Evolutionary conservation across 2,113 vertebrate species (phyloP).

Genomic region (Daubentonia madagascariensis): DNA sequence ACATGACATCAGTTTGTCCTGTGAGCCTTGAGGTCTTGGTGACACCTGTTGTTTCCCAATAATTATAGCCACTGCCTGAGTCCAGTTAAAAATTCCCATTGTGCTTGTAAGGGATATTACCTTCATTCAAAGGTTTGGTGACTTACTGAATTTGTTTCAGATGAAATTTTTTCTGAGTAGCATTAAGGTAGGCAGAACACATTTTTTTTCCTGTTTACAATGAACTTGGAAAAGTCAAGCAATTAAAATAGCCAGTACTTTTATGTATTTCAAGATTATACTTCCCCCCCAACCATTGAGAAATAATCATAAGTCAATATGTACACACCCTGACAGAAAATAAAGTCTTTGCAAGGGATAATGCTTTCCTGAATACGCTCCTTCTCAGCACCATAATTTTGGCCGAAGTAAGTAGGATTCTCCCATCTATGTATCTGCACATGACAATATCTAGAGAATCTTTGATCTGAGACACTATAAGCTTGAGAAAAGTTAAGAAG

Average conservation of each 20-base stretch:
- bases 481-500: neutral
- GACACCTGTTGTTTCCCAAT: neutral
- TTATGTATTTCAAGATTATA: slow-evolving; percentile 1
- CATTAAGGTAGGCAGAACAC: neutral
- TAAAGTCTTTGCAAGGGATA: neutral
- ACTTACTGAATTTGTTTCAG: neutral
- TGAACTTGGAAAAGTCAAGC: neutral
- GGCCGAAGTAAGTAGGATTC: neutral
- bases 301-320: neutral
- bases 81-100: neutral
- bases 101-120: neutral
- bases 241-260: neutral
- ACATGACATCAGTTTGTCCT: neutral
- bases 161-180: neutral
- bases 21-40: neutral
- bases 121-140: neutral
- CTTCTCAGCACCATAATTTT: neutral
- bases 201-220: neutral
- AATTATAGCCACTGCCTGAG: neutral
- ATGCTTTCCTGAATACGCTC: neutral
- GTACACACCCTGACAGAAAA: neutral
- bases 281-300: neutral
- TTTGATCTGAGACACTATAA: neutral
- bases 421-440: neutral
- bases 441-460: neutral